These are phyloP conservation scores for Mastomys natalensis DNA, from an alignment of 2,113 vertebrate species.

Conservation along the genomic window DNA sequence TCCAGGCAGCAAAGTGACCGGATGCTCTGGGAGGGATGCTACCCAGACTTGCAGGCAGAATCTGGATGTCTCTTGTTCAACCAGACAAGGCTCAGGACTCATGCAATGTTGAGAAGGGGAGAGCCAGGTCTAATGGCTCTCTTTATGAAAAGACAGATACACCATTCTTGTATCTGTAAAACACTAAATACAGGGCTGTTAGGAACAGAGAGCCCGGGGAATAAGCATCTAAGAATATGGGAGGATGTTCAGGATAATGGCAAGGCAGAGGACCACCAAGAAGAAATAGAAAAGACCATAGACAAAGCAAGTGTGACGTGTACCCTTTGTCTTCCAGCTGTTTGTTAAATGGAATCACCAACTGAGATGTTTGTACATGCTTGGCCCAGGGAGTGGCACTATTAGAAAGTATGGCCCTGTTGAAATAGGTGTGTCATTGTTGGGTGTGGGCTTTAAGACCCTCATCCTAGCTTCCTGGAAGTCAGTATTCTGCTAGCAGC, in stretches of 20 bases:
- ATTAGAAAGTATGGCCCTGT: no score
- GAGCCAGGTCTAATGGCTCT: no score
- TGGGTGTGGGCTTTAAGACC: no score
- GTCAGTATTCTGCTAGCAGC: no score
- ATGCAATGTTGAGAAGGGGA: background rate
- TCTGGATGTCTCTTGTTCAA: background rate
- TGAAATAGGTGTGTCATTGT: no score
- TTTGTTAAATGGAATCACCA: background rate
- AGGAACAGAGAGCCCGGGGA: background rate
- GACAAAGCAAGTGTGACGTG: background rate
- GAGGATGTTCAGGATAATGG: accelerated
- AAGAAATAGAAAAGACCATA: no score
- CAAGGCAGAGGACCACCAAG: background rate
- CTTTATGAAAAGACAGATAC: background rate
- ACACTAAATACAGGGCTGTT: no score
- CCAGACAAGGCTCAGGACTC: background rate
- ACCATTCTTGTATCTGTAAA: background rate
- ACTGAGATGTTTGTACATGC: background rate
- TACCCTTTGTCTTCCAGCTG: background rate
- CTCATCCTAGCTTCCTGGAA: no score
- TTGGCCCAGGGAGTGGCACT: no score
- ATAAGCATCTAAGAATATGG: background rate
- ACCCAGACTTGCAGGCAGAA: background rate
- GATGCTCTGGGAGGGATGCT: background rate
- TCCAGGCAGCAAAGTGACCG: background rate